These are phyloP conservation scores for Hipposideros armiger DNA, from an alignment of 2,113 vertebrate species.

Conservation along the genomic window DNA sequence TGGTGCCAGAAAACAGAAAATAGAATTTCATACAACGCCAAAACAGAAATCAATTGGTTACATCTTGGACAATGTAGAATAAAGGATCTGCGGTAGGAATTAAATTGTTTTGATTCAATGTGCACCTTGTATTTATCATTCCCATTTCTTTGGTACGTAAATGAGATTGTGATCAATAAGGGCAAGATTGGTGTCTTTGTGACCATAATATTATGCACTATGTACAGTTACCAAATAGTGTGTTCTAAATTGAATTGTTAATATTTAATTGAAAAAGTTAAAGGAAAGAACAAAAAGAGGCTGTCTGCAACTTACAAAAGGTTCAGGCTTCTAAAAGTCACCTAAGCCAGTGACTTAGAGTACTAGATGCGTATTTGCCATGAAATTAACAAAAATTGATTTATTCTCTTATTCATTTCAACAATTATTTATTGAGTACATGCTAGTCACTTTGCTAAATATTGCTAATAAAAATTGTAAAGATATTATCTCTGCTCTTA, in stretches of 20 bases:
- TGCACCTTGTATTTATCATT: not conserved
- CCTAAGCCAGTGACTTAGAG: constrained; percentile 11
- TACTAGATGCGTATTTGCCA: not conserved
- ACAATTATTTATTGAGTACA: not conserved
- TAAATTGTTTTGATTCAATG: not conserved
- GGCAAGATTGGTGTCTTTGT: not conserved
- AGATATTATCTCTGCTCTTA: not conserved
- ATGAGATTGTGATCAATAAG: not conserved
- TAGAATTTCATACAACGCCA: not conserved
- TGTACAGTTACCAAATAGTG: constrained; percentile 29
- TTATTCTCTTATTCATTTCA: constrained; percentile 14
- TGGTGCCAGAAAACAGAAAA: not conserved
- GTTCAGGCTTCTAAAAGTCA: not conserved
- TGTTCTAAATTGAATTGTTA: constrained; percentile 58
- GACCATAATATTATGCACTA: not conserved
- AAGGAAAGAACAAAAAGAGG: not conserved
- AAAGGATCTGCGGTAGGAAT: not conserved
- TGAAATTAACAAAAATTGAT: not conserved
- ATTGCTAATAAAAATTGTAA: not conserved
- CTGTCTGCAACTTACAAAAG: not conserved
- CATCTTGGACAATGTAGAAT: not conserved
- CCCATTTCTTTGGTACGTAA: constrained; percentile 11
- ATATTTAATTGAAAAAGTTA: constrained; percentile 65
- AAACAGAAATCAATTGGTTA: not conserved
- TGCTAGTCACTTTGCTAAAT: not conserved